A percentile compares a stretch with the other conserved stretches of the same genome.
Evolutionary conservation across 2,113 vertebrate species (phyloP).

Genomic region (Ammodytes marinus): DNA sequence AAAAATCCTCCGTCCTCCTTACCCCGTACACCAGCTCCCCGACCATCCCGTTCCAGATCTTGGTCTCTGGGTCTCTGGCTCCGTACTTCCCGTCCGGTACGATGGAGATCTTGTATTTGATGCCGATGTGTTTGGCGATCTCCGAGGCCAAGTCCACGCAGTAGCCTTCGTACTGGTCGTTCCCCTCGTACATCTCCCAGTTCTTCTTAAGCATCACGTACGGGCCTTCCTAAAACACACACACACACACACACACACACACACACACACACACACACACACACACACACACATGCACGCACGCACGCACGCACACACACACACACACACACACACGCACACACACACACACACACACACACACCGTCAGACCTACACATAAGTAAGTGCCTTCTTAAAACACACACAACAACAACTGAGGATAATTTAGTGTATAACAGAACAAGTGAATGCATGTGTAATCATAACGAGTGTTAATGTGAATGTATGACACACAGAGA

Average conservation of each 20-base stretch:
- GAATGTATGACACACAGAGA: slow-evolving; percentile 29
- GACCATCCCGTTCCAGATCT: slow-evolving; percentile 99
- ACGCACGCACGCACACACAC: slow-evolving; percentile 1
- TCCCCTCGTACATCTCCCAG: slow-evolving; percentile 98
- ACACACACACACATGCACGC: slow-evolving; percentile 38
- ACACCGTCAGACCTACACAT: too few species aligned
- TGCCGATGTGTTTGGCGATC: slow-evolving; percentile 99
- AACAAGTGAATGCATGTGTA: not conserved
- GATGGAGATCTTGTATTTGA: slow-evolving; percentile 99
- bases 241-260: slow-evolving; percentile 82
- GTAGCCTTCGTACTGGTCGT: slow-evolving; percentile 99
- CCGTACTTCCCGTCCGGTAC: slow-evolving; percentile 99
- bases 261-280: slow-evolving; percentile 65
- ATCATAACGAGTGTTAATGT: slow-evolving; percentile 31
- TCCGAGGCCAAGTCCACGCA: slow-evolving; percentile 99
- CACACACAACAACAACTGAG: not conserved
- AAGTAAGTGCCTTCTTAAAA: not conserved
- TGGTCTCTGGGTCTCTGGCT: slow-evolving; percentile 98
- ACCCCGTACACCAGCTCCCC: slow-evolving; percentile 99
- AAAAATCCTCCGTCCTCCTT: too few species aligned
- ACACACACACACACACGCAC: not conserved
- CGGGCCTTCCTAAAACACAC: slow-evolving; percentile 94
- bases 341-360: not conserved
- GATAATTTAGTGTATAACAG: slow-evolving; percentile 1
- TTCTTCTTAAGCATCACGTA: slow-evolving; percentile 99